Conservation (phyloP, 2,888 invertebrate genomes). For the Psylliodes chrysocephalus region DNA sequence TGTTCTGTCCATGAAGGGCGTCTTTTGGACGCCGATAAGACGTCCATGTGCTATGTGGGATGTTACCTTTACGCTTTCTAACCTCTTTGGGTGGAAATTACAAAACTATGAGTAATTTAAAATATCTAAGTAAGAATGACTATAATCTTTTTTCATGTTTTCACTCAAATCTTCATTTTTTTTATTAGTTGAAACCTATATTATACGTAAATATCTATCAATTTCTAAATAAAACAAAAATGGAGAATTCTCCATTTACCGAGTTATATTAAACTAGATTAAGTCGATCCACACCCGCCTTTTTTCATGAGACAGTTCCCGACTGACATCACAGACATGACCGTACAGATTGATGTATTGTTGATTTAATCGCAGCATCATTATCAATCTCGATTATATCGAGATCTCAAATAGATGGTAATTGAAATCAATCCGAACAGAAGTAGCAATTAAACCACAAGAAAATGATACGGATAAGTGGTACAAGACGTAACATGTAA, state of each 20-base stretch:
- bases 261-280: neutral
- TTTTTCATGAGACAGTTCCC: constrained; percentile 25
- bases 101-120: too few species aligned
- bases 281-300: constrained; percentile 21
- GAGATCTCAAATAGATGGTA: constrained; percentile 15
- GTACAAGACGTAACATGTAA: too few species aligned
- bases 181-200: too few species aligned
- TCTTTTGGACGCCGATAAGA: too few species aligned
- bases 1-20: too few species aligned
- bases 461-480: constrained; percentile 2
- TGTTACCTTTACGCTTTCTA: too few species aligned
- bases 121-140: too few species aligned
- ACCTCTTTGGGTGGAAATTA: too few species aligned
- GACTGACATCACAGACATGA: constrained; percentile 17
- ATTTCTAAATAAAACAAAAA: neutral
- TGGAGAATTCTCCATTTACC: neutral
- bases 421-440: constrained; percentile 23
- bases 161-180: too few species aligned
- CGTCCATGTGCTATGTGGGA: too few species aligned
- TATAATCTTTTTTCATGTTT: too few species aligned
- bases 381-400: constrained; percentile 22
- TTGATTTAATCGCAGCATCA: constrained; percentile 15
- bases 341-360: constrained; percentile 29
- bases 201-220: too few species aligned
- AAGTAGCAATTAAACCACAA: constrained; percentile 18